These are phyloP conservation scores for Xenops minutus DNA, from an alignment of 2,797 vertebrate species.

Conservation along the genomic window DNA sequence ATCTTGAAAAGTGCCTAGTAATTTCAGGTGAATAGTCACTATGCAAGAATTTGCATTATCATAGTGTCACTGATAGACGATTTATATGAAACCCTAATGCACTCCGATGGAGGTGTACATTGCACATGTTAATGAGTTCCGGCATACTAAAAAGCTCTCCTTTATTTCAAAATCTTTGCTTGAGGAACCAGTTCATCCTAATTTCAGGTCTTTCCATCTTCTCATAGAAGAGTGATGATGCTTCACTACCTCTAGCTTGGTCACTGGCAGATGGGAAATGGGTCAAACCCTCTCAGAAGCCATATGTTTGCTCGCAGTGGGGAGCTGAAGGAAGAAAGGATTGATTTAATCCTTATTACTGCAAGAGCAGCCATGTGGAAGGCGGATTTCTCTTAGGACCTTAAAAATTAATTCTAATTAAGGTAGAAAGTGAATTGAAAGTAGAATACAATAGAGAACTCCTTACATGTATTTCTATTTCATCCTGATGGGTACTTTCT, in stretches of 20 bases:
- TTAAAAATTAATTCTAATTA: constrained; percentile 38
- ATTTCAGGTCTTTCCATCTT: background rate
- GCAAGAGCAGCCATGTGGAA: background rate
- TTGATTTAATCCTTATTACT: constrained; percentile 46
- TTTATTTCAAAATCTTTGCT: background rate
- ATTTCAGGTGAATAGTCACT: background rate
- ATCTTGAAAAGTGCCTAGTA: background rate
- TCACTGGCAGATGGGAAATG: constrained; percentile 47
- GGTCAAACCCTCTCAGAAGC: constrained; percentile 36
- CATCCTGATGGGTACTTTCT: background rate
- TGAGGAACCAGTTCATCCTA: background rate
- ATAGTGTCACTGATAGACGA: background rate
- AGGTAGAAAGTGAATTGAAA: constrained; percentile 6
- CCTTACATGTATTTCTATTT: background rate
- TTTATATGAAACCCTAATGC: background rate
- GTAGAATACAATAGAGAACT: background rate
- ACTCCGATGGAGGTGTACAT: background rate
- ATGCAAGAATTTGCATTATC: background rate
- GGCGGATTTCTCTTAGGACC: constrained; percentile 17
- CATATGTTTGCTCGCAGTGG: constrained; percentile 25
- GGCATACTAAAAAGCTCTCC: background rate
- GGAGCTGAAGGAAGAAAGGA: constrained; percentile 24
- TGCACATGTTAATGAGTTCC: background rate
- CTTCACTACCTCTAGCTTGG: background rate
- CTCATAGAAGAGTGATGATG: background rate